A percentile compares a stretch with the other conserved stretches of the same genome.
These are phyloP conservation scores for Callosobruchus maculatus DNA, from an alignment of 2,888 invertebrate genomes.

Conservation along the genomic window DNA sequence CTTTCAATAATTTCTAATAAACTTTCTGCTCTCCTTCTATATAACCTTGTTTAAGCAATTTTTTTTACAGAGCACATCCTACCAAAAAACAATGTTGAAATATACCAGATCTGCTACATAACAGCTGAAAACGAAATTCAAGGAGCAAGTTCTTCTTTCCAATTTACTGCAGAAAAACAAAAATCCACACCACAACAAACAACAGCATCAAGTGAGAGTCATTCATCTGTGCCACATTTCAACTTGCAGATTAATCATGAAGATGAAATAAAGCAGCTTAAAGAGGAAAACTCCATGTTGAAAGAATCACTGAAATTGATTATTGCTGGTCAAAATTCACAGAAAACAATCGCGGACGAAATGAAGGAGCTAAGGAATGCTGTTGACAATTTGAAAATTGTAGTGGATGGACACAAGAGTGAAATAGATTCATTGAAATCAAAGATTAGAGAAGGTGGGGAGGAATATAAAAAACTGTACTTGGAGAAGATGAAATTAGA, in stretches of 20 bases:
- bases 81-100: slow-evolving; percentile 35
- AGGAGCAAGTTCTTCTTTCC: slow-evolving; percentile 43
- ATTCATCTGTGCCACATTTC: not conserved
- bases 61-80: slow-evolving; percentile 34
- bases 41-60: not conserved
- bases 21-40: no score
- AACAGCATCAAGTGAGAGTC: not conserved
- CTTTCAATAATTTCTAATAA: no score
- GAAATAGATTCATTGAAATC: slow-evolving; percentile 37
- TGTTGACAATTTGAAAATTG: slow-evolving; percentile 28
- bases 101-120: slow-evolving; percentile 45
- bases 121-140: slow-evolving; percentile 41
- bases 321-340: slow-evolving; percentile 17
- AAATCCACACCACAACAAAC: not conserved
- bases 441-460: slow-evolving; percentile 29
- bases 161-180: slow-evolving; percentile 27
- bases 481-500: slow-evolving; percentile 30
- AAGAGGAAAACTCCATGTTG: slow-evolving; percentile 35
- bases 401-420: slow-evolving; percentile 30
- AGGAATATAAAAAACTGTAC: slow-evolving; percentile 31
- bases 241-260: not conserved
- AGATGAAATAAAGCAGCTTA: slow-evolving; percentile 28
- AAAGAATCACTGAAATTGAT: slow-evolving; percentile 29
- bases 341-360: slow-evolving; percentile 11
- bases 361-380: slow-evolving; percentile 24